phyloP scores from a whole-genome alignment of 1,140 invertebrate species.

The Aphidius gifuensis region DNA sequence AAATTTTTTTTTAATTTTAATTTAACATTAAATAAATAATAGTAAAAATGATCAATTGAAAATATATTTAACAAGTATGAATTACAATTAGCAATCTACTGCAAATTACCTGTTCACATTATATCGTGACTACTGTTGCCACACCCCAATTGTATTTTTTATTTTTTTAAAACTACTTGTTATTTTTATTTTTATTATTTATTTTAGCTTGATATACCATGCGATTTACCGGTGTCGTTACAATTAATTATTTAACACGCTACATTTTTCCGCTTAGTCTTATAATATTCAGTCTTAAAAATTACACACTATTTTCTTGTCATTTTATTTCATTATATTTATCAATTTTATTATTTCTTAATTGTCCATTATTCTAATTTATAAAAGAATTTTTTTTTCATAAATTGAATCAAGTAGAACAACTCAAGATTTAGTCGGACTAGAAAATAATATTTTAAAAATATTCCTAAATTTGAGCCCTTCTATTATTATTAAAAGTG shows the following conservation, averaged over 20 bases:
- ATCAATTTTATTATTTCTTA: too few relatives aligned
- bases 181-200: conserved; percentile 29
- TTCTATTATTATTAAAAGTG: too few relatives aligned
- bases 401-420: too few relatives aligned
- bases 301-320: background rate
- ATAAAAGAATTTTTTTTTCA: too few relatives aligned
- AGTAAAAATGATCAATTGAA: background rate
- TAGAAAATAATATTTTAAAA: too few relatives aligned
- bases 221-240: conserved; percentile 33
- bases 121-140: conserved; percentile 9
- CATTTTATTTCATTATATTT: too few relatives aligned
- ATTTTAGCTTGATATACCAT: conserved; percentile 27
- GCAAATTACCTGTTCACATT: conserved; percentile 7
- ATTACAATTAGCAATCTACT: conserved; percentile 20
- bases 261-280: background rate
- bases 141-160: background rate
- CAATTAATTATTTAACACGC: conserved; percentile 39
- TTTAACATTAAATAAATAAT: too few relatives aligned
- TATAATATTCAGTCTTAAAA: background rate
- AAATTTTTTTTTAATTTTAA: background rate
- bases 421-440: too few relatives aligned
- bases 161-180: conserved; percentile 5
- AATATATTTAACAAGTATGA: conserved; percentile 21
- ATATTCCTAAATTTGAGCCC: too few relatives aligned
- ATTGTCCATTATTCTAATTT: too few relatives aligned